Percentiles rank a stretch among this genome's conserved stretches.
phyloP scores from a whole-genome alignment of 2,113 vertebrate species.

The Collichthys lucidus region DNA sequence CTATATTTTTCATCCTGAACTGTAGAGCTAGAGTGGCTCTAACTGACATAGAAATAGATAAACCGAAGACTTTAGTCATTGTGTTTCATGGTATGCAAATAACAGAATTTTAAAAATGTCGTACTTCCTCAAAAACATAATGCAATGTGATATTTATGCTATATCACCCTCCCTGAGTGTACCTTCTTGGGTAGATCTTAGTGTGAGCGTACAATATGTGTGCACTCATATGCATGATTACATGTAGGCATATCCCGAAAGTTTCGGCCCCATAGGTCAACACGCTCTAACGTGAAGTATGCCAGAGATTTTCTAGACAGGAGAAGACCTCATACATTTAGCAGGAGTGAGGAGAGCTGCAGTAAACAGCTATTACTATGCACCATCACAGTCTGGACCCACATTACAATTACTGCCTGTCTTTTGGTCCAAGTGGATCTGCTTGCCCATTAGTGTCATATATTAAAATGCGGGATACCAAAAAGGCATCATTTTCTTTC shows the following conservation, averaged over 20 bases:
- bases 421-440: constrained; percentile 59
- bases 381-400: constrained; percentile 62
- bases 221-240: constrained; percentile 45
- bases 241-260: constrained; percentile 27
- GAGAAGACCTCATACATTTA: constrained; percentile 45
- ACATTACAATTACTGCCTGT: constrained; percentile 56
- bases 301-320: constrained; percentile 44
- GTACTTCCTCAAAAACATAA: not conserved
- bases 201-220: not conserved
- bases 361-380: constrained; percentile 75
- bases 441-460: constrained; percentile 56
- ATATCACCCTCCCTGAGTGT: not conserved
- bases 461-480: constrained; percentile 54
- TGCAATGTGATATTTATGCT: constrained; percentile 20
- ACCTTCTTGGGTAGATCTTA: constrained; percentile 14
- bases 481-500: constrained; percentile 45
- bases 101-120: not conserved
- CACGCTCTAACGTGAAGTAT: constrained; percentile 42
- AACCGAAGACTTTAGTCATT: not conserved
- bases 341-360: constrained; percentile 44
- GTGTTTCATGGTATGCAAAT: constrained; percentile 1
- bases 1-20: constrained; percentile 11
- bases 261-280: constrained; percentile 50
- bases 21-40: not conserved
- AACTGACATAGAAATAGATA: not conserved